These are phyloP conservation scores for Whitmania pigra DNA, from an alignment of 1,140 invertebrate species.

Conservation along the genomic window DNA sequence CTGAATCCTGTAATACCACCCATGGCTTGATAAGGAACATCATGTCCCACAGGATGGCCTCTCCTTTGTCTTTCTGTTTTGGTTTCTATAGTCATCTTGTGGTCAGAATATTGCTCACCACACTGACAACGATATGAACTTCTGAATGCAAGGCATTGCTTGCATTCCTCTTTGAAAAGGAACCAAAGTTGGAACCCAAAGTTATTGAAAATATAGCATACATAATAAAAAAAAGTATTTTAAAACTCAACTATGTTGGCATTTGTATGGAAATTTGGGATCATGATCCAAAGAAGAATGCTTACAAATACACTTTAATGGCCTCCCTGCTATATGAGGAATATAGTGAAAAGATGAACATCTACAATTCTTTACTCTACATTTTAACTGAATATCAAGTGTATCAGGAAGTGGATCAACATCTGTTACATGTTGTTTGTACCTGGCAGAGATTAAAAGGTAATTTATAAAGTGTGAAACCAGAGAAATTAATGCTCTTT, in stretches of 20 bases:
- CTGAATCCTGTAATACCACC: constrained; percentile 43
- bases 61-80: constrained; percentile 37
- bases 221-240: neutral
- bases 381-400: constrained; percentile 37
- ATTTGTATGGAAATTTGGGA: constrained; percentile 32
- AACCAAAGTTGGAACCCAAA: neutral
- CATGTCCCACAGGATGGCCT: constrained; percentile 41
- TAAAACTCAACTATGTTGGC: constrained; percentile 21
- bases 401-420: constrained; percentile 36
- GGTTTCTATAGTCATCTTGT: constrained; percentile 40
- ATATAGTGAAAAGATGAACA: constrained; percentile 40
- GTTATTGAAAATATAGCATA: neutral
- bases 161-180: neutral
- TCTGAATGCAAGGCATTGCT: constrained; percentile 28
- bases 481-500: neutral
- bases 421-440: constrained; percentile 42
- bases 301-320: constrained; percentile 41
- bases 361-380: constrained; percentile 36
- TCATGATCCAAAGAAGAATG: constrained; percentile 38
- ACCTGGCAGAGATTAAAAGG: constrained; percentile 29
- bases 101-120: constrained; percentile 33
- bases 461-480: neutral
- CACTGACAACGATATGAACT: constrained; percentile 42
- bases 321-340: constrained; percentile 37
- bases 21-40: constrained; percentile 41